These are phyloP conservation scores for Bolinopsis microptera DNA, from an alignment of 37 sponge, comb jelly and placozoan species.

Conservation along the genomic window DNA sequence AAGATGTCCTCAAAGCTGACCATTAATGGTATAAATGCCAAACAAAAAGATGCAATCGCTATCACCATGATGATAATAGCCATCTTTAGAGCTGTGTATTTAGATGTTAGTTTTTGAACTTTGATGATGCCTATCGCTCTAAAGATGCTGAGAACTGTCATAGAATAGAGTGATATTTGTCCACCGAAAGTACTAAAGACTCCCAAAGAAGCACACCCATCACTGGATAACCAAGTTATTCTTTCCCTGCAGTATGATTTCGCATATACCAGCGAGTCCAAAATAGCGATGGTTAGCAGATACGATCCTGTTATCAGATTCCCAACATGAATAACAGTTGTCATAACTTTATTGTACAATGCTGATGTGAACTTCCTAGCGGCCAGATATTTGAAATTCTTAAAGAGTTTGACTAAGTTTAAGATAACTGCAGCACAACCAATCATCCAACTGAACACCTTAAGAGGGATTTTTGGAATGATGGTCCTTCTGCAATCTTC, in stretches of 20 bases:
- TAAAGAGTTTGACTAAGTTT: background rate
- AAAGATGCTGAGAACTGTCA: background rate
- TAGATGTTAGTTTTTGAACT: background rate
- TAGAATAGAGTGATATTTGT: background rate
- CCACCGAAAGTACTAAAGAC: background rate
- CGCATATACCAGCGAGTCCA: background rate
- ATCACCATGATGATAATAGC: background rate
- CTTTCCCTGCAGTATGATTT: background rate
- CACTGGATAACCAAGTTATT: background rate
- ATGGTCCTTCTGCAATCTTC: background rate
- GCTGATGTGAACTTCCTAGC: background rate
- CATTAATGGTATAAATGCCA: background rate
- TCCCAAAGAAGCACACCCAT: background rate
- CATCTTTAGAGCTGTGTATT: background rate
- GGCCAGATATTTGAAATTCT: background rate
- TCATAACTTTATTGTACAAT: background rate
- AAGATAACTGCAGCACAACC: background rate
- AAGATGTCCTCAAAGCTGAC: background rate
- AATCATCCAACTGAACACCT: background rate
- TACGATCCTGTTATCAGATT: background rate
- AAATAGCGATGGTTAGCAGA: background rate
- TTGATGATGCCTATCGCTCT: background rate
- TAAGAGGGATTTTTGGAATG: background rate
- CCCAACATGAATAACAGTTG: background rate
- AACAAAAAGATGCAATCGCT: background rate